Base-by-base conservation (phyloP, 1,140 invertebrate genomes). In the Lepidurus apus region DNA sequence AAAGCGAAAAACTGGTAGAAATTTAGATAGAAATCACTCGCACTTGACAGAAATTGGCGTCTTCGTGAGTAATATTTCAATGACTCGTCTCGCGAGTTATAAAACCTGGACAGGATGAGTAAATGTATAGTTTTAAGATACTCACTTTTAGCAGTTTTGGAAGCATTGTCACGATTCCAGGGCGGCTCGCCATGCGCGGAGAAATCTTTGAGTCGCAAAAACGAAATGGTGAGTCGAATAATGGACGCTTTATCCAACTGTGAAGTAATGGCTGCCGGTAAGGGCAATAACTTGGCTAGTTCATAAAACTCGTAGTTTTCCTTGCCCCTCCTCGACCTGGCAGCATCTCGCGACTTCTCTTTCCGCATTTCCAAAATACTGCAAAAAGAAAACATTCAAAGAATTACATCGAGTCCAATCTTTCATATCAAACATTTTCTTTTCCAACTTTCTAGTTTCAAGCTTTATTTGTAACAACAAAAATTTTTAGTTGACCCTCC, bases 241-340 rank as follows among this genome's bases (percentile, higher is more conserved):
- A 99, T 98, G 83, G 96, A 98, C 34, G 97, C 97, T 87, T 99
- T 99, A 88, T 99, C 97, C 87, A 98, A 88, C 86, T 98, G 97
- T 81, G 93, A 95, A 81, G 97, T 98, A 85, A 98, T 98, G 82
- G 96, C 96, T 4, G 94, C 92, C 0, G 97, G 97, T 47, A 98
- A 88, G 0, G 97, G 97, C 81, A 99, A 87, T 93, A 99, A 94
- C 88, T 98, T 98, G 80, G 97, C 96, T 85, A 99, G 87, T 87
- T 98, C 96, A 87, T 98, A 98, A 87, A 98, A 99, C 87, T 98
- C 97, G 85, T 94, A 97, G 87, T 99, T 99, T 87, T 98, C 97
- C 84, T 98, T 98, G 42, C 96, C 96, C 47, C 97, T 89, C 45
- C 97, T 87, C 8, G 94, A 96, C 75, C 97, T 88, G 1, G 97